Conservation (phyloP, 2,113 vertebrate species). For the Aleadryas rufinucha region DNA sequence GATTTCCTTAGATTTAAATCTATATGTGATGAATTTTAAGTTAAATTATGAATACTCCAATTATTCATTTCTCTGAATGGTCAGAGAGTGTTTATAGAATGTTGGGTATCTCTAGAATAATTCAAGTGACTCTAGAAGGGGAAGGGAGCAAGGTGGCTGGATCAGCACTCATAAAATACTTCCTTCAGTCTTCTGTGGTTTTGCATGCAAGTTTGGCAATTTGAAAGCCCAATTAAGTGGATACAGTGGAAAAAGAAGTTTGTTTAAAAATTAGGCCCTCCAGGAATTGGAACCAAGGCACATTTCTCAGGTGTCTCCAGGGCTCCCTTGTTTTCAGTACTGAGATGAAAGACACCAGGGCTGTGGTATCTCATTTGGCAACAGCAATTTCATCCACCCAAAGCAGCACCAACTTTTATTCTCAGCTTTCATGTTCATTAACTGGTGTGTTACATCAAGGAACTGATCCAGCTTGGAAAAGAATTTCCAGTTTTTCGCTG, state of each 20-base stretch:
- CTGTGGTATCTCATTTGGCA: background rate
- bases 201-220: background rate
- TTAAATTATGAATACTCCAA: background rate
- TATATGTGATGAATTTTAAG: background rate
- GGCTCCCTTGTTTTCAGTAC: background rate
- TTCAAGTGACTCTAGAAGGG: background rate
- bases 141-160: background rate
- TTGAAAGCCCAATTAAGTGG: background rate
- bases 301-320: background rate
- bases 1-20: background rate
- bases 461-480: background rate
- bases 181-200: background rate
- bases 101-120: background rate
- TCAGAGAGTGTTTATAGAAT: background rate
- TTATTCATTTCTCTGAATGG: background rate
- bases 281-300: background rate
- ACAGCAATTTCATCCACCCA: background rate
- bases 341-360: background rate
- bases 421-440: background rate
- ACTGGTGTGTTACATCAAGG: background rate
- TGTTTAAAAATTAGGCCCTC: background rate
- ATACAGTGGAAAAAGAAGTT: background rate
- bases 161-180: background rate
- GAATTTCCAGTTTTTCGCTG: background rate
- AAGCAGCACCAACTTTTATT: background rate